These are phyloP conservation scores for Drosophila ustulata DNA, from an alignment of 2,888 invertebrate species.

Conservation along the genomic window DNA sequence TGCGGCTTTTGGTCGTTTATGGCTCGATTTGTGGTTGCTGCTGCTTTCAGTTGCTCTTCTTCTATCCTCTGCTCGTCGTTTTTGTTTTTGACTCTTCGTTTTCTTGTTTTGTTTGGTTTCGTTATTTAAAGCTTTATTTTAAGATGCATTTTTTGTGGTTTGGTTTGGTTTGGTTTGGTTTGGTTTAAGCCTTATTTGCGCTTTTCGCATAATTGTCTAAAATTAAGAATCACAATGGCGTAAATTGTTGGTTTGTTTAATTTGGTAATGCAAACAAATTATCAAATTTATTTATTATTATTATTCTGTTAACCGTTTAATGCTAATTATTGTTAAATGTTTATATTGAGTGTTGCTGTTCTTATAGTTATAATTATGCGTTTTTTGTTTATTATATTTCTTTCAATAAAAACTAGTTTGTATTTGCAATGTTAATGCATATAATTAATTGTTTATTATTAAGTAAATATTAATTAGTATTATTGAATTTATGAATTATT, in stretches of 20 bases:
- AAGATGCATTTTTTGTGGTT: conserved; percentile 20
- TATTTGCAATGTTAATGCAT: conserved; percentile 18
- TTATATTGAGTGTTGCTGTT: conserved; percentile 42
- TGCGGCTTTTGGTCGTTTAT: conserved; percentile 58
- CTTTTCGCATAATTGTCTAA: conserved; percentile 67
- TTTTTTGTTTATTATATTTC: background rate
- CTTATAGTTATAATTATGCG: conserved; percentile 31
- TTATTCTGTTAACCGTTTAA: conserved; percentile 63
- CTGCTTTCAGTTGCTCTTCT: conserved; percentile 17
- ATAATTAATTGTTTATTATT: conserved; percentile 25
- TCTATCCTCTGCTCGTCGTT: background rate
- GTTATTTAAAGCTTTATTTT: conserved; percentile 45
- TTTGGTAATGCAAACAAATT: conserved; percentile 33
- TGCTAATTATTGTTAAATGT: conserved; percentile 74
- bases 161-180: conserved; percentile 17
- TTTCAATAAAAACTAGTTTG: conserved; percentile 27
- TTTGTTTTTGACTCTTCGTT: conserved; percentile 16
- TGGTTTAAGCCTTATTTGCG: conserved; percentile 30
- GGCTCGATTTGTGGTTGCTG: conserved; percentile 55
- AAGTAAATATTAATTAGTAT: conserved; percentile 27
- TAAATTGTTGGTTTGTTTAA: conserved; percentile 43
- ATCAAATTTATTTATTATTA: conserved; percentile 15
- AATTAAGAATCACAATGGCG: conserved; percentile 85
- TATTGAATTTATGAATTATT: conserved; percentile 61
- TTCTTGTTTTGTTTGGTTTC: conserved; percentile 6